Evolutionary conservation across 2,888 invertebrate genomes (phyloP).

Genomic region (Criorhina ranunculi): DNA sequence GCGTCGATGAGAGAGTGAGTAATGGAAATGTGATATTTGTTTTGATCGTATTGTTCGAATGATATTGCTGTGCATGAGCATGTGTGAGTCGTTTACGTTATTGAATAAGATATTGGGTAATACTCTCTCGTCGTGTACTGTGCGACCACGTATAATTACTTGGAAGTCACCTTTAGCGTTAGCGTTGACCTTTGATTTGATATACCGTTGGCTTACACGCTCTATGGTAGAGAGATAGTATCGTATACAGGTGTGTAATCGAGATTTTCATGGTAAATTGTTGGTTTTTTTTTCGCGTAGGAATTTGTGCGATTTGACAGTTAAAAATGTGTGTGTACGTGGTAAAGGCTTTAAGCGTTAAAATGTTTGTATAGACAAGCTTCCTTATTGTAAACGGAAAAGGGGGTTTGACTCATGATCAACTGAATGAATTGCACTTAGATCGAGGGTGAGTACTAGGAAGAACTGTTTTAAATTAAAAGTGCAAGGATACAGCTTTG

Average conservation of each 20-base stretch:
- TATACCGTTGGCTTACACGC: constrained; percentile 45
- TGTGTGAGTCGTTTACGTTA: constrained; percentile 20
- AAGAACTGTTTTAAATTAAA: too few relatives aligned
- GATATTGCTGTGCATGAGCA: constrained; percentile 27
- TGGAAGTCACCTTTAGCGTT: constrained; percentile 63
- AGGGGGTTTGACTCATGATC: too few relatives aligned
- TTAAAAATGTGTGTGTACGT: constrained; percentile 16
- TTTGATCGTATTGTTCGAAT: constrained; percentile 51
- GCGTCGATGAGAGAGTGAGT: constrained; percentile 25
- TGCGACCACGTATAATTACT: constrained; percentile 37
- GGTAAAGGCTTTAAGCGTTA: background rate
- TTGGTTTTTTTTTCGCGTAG: background rate
- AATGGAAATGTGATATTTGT: constrained; percentile 74
- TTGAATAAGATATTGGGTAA: constrained; percentile 61
- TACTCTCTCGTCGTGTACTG: constrained; percentile 4
- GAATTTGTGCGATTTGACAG: background rate
- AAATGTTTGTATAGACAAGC: background rate
- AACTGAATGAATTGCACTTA: too few relatives aligned
- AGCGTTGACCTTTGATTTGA: constrained; percentile 66
- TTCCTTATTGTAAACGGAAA: too few relatives aligned
- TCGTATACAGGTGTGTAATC: constrained; percentile 37
- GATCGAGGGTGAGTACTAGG: too few relatives aligned
- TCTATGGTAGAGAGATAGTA: background rate
- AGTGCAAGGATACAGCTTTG: too few relatives aligned
- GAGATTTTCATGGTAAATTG: constrained; percentile 58